Evolutionary conservation across 2,113 vertebrate species (phyloP).

Genomic region (Dermatemys mawii): DNA sequence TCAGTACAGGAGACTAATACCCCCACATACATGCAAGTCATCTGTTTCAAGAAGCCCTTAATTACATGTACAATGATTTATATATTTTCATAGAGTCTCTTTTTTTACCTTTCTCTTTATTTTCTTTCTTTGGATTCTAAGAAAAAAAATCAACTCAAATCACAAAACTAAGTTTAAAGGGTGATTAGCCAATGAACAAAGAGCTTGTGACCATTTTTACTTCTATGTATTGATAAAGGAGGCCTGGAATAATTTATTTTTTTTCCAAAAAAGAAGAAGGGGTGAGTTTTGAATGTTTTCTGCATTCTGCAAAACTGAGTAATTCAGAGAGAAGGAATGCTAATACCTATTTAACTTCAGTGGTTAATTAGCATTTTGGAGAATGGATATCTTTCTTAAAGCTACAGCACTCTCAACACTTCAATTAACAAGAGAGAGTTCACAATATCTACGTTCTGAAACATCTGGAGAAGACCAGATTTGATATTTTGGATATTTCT

Average conservation of each 20-base stretch:
- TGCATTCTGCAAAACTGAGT: neutral
- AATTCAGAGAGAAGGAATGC: neutral
- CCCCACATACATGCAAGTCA: neutral
- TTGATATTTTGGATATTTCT: neutral
- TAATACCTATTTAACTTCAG: neutral
- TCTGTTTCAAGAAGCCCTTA: neutral
- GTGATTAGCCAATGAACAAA: neutral
- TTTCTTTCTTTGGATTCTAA: neutral
- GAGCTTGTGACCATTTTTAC: neutral
- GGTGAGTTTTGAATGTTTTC: neutral
- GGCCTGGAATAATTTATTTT: neutral
- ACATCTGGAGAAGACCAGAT: neutral
- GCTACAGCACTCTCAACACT: neutral
- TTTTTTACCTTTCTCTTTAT: neutral
- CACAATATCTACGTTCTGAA: neutral
- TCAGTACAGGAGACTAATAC: neutral
- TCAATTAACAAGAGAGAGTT: neutral
- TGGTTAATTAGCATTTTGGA: neutral
- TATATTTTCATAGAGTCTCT: neutral
- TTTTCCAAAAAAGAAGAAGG: neutral
- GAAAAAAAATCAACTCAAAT: neutral
- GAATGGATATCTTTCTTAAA: neutral
- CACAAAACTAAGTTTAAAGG: neutral
- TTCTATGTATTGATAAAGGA: neutral
- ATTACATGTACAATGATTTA: neutral